Base-by-base conservation (phyloP, 2,113 vertebrate species). In the Gulo gulo region DNA sequence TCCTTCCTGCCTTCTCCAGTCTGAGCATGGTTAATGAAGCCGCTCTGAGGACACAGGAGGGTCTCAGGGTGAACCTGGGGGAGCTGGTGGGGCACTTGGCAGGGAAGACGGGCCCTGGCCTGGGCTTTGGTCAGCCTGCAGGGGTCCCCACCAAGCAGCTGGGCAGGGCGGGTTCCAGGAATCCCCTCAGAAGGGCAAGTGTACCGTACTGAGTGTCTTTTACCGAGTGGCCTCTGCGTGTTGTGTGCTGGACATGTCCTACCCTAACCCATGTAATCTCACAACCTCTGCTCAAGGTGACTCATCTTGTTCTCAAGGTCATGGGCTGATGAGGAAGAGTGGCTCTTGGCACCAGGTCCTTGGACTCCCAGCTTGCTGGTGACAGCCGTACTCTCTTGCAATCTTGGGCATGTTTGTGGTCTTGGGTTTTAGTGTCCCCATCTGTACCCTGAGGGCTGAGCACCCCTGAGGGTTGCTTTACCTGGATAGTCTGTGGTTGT, bases 221-320 rank as follows among this genome's bases (percentile, higher is more conserved):
- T 36, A 2, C 61, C 4, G 20, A 61, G 13, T 4, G 11, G 21
- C 50, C 1, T 39, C 50, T n/a, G 0, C 0, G 0, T 47, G 71
- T 23, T 13, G 5, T 52, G 23, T 12, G 42, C 36, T 34, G 45
- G 80, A 42, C 3, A 23, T 1, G 1, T 71, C 63, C 15, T 39
- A 10, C 6, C 11, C n/a, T n/a, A 67, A 29, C 47, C 57, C 76
- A 3, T 0, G 4, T 9, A 39, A 31, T 42, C 82, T 81, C 55
- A n/a, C 57, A 9, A 2, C 13, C 10, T 42, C 83, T 26, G 7
- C n/a, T 76, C 39, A 29, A 45, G 73, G 88, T 39, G 47, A 26
- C 14, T 88, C 23, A 24, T 93, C 39, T 87, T 47, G 36, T 69
- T 76, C 55, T 57, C 67, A 50, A 50, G 73, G 76, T 59, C 26